Base-by-base conservation (phyloP, 2,797 vertebrate genomes). In the Acipenser oxyrinchus region DNA sequence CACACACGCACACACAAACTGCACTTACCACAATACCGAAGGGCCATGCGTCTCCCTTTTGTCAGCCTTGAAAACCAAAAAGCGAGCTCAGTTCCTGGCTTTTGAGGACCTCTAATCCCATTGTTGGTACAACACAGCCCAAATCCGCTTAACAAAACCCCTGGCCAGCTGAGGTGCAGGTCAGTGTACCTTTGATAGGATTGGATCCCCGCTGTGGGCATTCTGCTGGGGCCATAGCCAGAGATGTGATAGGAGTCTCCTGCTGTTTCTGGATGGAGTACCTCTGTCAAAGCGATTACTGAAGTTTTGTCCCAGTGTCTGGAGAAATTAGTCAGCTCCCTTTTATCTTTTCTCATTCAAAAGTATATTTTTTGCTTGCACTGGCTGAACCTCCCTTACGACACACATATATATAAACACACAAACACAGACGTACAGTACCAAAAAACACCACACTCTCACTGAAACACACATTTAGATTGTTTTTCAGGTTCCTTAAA, bases 321-420 rank as follows among this genome's bases (percentile, higher is more conserved):
- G 65, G 10, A 77, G 64, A 51, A 37, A 70, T 66, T 67, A 85
- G 81, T 83, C 79, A 68, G 71, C 62, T 55, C 15, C 69, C 81
- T 84, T 88, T 89, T 75, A 85, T 86, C 81, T 80, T 76, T 77
- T 85, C 73, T 81, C 71, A 84, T 82, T 83, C 65, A 66, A 73
- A 71, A 68, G 37, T 3, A 55, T 55, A 5, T 37, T 37, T 37
- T 37, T 37, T 37, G 37, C 37, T 37, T 37, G 37, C 37, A 5
- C 5, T 5, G 37, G 37, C 37, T 37, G 37, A 5, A 37, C 37
- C 37, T 37, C 37, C 5, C 37, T 37, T 37, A 37, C 37, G 5
- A 37, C 37, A 37, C 37, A 5, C 37, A 37, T n/a, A n/a, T n/a
- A n/a, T n/a, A n/a, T 37, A 37, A 4, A 37, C 37, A 37, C 37